These are phyloP conservation scores for Epizoanthus scotinus DNA, from an alignment of 92 coral and sea anemone species.

Conservation along the genomic window DNA sequence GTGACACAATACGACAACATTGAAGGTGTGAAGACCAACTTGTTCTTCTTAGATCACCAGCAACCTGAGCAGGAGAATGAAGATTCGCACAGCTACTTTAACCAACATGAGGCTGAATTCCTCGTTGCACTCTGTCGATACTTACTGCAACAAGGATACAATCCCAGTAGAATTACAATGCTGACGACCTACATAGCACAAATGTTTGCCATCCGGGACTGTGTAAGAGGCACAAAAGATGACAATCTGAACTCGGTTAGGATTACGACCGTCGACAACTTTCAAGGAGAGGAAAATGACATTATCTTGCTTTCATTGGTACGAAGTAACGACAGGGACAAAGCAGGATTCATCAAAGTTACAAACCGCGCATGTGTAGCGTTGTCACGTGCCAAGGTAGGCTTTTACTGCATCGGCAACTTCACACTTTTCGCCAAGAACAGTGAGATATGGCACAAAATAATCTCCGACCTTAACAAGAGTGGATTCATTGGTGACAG, in stretches of 20 bases:
- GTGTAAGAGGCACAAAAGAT: constrained; percentile 38
- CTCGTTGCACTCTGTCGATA: constrained; percentile 76
- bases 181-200: constrained; percentile 88
- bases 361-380: constrained; percentile 94
- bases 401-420: constrained; percentile 87
- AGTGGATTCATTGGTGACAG: constrained; percentile 63
- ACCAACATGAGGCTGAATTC: constrained; percentile 81
- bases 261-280: constrained; percentile 83
- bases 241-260: constrained; percentile 55
- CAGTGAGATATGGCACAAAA: constrained; percentile 77
- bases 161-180: constrained; percentile 67
- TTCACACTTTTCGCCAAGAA: constrained; percentile 60
- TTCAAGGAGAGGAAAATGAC: constrained; percentile 91
- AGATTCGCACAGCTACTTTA: constrained; percentile 75
- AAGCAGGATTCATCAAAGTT: constrained; percentile 80
- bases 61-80: constrained; percentile 59
- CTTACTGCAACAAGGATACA: constrained; percentile 80
- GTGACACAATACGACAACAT: constrained; percentile 73
- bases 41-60: constrained; percentile 80
- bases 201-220: constrained; percentile 73
- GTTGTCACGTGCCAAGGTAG: constrained; percentile 87
- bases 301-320: constrained; percentile 87
- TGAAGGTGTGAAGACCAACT: constrained; percentile 70
- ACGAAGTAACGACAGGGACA: constrained; percentile 75
- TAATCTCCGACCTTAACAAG: constrained; percentile 55